Percentiles rank a stretch among this genome's conserved stretches.
Conservation (phyloP, 2,888 invertebrate genomes). For the Eupeodes luniger region DNA sequence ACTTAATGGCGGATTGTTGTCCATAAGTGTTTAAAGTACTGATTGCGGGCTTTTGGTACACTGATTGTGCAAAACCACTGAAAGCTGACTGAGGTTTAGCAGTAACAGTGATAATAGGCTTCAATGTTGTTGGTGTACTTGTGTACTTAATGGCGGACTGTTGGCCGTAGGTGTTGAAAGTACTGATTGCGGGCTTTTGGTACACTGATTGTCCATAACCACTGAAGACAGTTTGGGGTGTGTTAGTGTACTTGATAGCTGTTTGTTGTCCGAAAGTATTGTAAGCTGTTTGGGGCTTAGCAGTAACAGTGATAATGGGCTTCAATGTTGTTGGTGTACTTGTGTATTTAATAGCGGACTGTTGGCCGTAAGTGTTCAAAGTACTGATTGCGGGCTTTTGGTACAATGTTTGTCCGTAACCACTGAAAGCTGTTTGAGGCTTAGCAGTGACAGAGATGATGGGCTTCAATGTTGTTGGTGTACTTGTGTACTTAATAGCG, state of each 20-base stretch:
- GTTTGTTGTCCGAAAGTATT: not conserved
- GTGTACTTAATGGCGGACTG: not conserved
- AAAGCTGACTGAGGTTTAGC: not conserved
- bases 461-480: no score
- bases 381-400: no score
- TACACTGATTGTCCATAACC: no score
- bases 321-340: not conserved
- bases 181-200: no score
- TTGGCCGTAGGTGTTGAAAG: no score
- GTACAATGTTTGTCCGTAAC: no score
- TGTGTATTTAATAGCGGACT: not conserved
- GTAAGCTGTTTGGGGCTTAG: not conserved
- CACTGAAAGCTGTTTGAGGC: not conserved
- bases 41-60: conserved; percentile 6
- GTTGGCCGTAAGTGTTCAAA: no score
- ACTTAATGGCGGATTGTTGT: not conserved
- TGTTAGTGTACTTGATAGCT: no score
- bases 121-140: not conserved
- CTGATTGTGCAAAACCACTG: not conserved
- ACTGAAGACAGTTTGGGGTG: no score
- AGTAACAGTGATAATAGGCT: not conserved
- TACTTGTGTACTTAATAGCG: not conserved
- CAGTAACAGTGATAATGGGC: no score
- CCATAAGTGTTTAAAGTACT: not conserved
- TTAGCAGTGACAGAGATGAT: not conserved